Percentiles rank a stretch among this genome's conserved stretches.
phyloP scores from a whole-genome alignment of 2,888 invertebrate species.

The Choreutis nemorana region DNA sequence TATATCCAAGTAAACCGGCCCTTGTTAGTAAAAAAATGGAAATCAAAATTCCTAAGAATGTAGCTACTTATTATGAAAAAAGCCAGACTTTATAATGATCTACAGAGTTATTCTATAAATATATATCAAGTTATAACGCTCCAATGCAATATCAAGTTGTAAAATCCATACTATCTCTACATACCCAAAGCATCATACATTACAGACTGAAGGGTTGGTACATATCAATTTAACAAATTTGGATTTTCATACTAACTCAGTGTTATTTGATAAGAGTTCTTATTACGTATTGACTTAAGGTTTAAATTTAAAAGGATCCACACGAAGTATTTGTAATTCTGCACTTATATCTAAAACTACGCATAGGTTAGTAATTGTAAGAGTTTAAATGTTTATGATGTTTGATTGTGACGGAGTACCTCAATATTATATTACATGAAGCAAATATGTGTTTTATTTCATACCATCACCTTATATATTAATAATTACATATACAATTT shows the following conservation, averaged over 20 bases:
- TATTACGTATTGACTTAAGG: conserved; percentile 7
- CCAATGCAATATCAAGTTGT: no score
- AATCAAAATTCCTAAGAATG: no score
- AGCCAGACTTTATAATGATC: no score
- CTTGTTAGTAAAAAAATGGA: no score
- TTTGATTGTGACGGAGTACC: conserved; percentile 24
- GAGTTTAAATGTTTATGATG: conserved; percentile 16
- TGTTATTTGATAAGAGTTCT: conserved; percentile 6
- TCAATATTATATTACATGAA: conserved; percentile 28
- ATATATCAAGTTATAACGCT: no score
- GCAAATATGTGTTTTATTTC: conserved; percentile 19
- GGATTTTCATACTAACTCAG: conserved; percentile 3
- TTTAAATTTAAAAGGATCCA: conserved; percentile 3
- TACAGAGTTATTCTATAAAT: no score
- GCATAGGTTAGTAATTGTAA: conserved; percentile 12
- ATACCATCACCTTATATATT: no score
- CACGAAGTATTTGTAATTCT: conserved; percentile 2
- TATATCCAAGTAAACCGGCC: no score
- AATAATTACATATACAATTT: no score
- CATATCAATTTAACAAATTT: conserved; percentile 8
- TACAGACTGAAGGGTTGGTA: conserved; percentile 8
- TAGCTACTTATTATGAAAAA: no score
- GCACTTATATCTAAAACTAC: conserved; percentile 3
- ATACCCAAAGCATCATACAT: no score
- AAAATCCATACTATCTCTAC: no score